Base-by-base conservation (phyloP, 2,797 vertebrate species). In the Champsocephalus esox region DNA sequence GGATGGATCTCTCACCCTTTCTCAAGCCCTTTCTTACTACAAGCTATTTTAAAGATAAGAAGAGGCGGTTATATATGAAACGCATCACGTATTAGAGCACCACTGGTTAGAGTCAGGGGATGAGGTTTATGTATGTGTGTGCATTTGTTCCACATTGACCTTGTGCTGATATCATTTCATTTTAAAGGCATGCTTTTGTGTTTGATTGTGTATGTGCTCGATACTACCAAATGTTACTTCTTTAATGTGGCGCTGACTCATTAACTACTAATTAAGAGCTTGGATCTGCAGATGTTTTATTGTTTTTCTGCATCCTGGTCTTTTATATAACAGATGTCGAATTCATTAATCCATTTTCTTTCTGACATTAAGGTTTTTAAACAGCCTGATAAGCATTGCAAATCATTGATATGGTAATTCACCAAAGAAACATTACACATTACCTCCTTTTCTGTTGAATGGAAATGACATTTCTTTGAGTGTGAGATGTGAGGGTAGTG, bases 21-120 rank as follows among this genome's bases (percentile, higher is more conserved):
- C 28, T 74, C 61, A 14, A n/a, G 55, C 49, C 13, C 43, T 0
- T 68, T 66, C 59, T 74, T 65, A 52, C 84, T 72, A 73, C 56
- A 62, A 61, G 69, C 77, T 57, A 77, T 82, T 75, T 65, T 48
- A 84, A 85, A 82, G 86, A 85, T 90, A 85, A 85, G 75, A 75
- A 70, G 58, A 34, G 73, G 38, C 75, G 77, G 75, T 88, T 87
- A 88, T 91, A 89, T 87, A 89, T 89, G 87, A 70, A 82, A 87
- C 79, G 75, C 70, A 60, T 75, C 72, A 75, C 49, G 79, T 73
- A 67, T 54, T 68, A 63, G 12, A 63, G 17, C 57, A 46, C 64
- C 67, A 63, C 70, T 77, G 75, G 64, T 45, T 8, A 57, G 56
- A 38, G 32, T 51, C 34, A n/a, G 55, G 28, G 48, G 45, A 19